Evolutionary conservation across 1,140 invertebrate species (phyloP).

Genomic region (Drosophila carrolli): DNA sequence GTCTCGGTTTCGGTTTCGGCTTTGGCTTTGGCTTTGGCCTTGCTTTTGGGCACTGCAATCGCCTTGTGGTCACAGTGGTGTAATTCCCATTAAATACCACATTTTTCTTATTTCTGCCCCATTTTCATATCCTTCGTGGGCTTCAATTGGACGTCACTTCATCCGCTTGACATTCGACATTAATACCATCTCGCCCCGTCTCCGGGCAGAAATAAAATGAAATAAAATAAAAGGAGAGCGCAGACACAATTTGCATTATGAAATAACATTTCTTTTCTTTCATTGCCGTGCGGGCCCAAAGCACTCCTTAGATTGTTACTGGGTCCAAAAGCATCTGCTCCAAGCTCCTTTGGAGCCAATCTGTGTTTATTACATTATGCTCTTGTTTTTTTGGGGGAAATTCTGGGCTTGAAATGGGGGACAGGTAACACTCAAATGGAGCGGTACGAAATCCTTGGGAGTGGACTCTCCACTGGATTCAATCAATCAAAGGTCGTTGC

Average conservation of each 20-base stretch:
- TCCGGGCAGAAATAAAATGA: slow-evolving; percentile 1
- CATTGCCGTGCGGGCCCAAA: slow-evolving; percentile 35
- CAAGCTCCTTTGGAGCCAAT: slow-evolving; percentile 36
- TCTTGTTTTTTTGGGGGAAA: background rate
- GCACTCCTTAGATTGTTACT: slow-evolving; percentile 33
- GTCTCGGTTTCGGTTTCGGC: slow-evolving; percentile 14
- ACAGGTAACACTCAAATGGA: background rate
- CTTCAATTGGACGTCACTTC: slow-evolving; percentile 65
- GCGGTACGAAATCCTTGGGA: no score
- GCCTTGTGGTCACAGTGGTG: slow-evolving; percentile 82
- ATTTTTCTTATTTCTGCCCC: slow-evolving; percentile 80
- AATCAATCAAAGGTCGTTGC: slow-evolving; percentile 52
- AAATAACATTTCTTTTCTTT: slow-evolving; percentile 70
- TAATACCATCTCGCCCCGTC: slow-evolving; percentile 55
- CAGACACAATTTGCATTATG: slow-evolving; percentile 79
- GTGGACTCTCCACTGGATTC: slow-evolving; percentile 5
- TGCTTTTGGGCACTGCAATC: slow-evolving; percentile 15
- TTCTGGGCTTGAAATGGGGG: background rate
- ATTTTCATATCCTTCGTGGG: slow-evolving; percentile 57
- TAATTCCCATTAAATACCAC: slow-evolving; percentile 84
- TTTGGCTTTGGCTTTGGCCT: no score
- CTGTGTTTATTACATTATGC: slow-evolving; percentile 63
- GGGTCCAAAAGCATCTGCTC: slow-evolving; percentile 19
- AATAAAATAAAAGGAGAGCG: slow-evolving; percentile 8
- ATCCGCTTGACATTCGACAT: slow-evolving; percentile 80